Evolutionary conservation across 2,888 invertebrate genomes (phyloP).

Genomic region (Idaea aversata): DNA sequence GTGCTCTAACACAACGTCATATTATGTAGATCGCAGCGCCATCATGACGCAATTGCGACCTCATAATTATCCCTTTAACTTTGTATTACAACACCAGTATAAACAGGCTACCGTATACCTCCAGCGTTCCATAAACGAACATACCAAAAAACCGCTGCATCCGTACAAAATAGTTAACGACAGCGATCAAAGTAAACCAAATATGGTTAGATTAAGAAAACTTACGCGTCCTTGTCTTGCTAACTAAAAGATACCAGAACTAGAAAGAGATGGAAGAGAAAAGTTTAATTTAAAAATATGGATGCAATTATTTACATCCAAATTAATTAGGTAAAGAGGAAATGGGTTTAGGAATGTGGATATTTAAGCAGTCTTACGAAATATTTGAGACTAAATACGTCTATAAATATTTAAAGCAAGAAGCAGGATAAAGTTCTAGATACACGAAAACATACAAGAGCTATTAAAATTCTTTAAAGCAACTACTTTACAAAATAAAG

Average conservation of each 20-base stretch:
- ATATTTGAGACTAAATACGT: conserved; percentile 2
- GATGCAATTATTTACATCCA: conserved; percentile 1
- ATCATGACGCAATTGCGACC: not conserved
- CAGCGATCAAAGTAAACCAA: conserved; percentile 23
- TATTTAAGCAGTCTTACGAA: conserved; percentile 16
- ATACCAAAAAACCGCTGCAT: conserved; percentile 29
- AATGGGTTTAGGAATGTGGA: conserved; percentile 17
- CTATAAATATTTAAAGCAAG: not conserved
- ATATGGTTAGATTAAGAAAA: not conserved
- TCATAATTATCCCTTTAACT: not conserved
- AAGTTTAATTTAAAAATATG: not conserved
- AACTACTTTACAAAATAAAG: not conserved
- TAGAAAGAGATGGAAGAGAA: not conserved
- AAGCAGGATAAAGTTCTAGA: not conserved
- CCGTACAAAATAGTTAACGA: conserved; percentile 29
- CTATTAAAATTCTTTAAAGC: not conserved
- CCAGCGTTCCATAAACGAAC: conserved; percentile 16
- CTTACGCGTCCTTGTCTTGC: not conserved
- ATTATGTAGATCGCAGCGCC: too few relatives aligned
- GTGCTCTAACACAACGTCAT: too few relatives aligned
- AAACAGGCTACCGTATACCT: conserved; percentile 1
- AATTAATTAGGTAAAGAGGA: conserved; percentile 6
- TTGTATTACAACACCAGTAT: not conserved
- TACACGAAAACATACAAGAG: not conserved
- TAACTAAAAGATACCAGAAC: not conserved